phyloP scores from a whole-genome alignment of 2,888 invertebrate genomes.

The Dryococelus australis region DNA sequence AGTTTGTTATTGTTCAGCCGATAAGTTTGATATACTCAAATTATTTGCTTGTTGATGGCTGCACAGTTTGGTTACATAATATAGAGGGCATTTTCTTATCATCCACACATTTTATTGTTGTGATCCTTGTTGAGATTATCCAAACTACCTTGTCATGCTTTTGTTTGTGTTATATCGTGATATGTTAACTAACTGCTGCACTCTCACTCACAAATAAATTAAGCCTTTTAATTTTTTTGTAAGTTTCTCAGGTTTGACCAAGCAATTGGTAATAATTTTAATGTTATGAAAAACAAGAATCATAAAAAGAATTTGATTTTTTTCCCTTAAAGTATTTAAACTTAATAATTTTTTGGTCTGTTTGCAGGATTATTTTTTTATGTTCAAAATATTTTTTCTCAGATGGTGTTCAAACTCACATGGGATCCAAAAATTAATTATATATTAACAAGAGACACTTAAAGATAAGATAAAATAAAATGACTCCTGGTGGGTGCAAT shows the following conservation, averaged over 20 bases:
- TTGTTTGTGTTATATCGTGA: not conserved
- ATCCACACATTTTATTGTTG: slow-evolving; percentile 18
- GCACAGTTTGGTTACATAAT: not conserved
- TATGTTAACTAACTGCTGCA: not conserved
- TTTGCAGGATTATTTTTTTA: not conserved
- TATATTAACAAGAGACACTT: too few relatives aligned
- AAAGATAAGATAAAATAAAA: too few relatives aligned
- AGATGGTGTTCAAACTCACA: not conserved
- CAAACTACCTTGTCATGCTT: slow-evolving; percentile 1
- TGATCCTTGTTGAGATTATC: slow-evolving; percentile 20
- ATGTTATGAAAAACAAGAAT: not conserved
- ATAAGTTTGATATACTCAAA: not conserved
- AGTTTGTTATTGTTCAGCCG: too few relatives aligned
- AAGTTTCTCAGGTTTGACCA: slow-evolving; percentile 25
- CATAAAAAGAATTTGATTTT: not conserved
- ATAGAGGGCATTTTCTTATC: slow-evolving; percentile 24
- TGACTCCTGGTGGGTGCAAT: not conserved
- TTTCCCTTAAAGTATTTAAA: not conserved
- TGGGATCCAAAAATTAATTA: too few relatives aligned
- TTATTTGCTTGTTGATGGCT: not conserved
- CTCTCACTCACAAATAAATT: not conserved
- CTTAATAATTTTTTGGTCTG: too few relatives aligned
- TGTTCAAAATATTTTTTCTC: not conserved
- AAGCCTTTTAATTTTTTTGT: slow-evolving; percentile 6
- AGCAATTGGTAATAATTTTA: slow-evolving; percentile 1